Evolutionary conservation across 2,888 invertebrate species (phyloP).

Genomic region (Piscicola geometra): DNA sequence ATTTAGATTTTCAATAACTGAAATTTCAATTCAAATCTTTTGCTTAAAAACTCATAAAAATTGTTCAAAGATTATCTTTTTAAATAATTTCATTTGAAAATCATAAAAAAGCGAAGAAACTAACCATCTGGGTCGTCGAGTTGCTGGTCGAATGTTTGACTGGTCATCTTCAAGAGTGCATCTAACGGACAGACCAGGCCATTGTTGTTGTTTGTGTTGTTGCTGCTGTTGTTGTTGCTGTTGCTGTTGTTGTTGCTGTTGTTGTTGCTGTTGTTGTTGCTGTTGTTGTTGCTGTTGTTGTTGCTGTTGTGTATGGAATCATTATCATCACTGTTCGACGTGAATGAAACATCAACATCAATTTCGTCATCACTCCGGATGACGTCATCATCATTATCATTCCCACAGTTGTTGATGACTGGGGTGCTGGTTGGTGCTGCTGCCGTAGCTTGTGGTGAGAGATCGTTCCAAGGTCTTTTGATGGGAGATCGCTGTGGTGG

Average conservation of each 20-base stretch:
- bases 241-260: neutral
- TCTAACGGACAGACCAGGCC: slow-evolving; percentile 23
- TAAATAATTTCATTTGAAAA: too few species aligned
- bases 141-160: slow-evolving; percentile 29
- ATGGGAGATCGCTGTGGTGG: neutral
- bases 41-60: neutral
- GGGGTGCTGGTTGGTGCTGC: neutral
- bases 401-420: too few species aligned
- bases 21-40: too few species aligned
- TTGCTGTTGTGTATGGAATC: neutral
- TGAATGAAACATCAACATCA: slow-evolving; percentile 15
- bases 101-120: too few species aligned
- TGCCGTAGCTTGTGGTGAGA: neutral
- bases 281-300: slow-evolving; percentile 13
- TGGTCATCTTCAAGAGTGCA: slow-evolving; percentile 27
- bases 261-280: neutral
- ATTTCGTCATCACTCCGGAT: slow-evolving; percentile 25
- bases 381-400: slow-evolving; percentile 2
- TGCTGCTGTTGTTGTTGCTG: slow-evolving; percentile 1
- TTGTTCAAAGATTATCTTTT: neutral
- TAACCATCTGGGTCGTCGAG: slow-evolving; percentile 8
- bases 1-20: too few species aligned
- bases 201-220: neutral
- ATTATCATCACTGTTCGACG: slow-evolving; percentile 19
- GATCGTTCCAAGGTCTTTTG: slow-evolving; percentile 25